phyloP scores from a whole-genome alignment of 92 coral and sea anemone genomes.

The Virgularia gustaviana region DNA sequence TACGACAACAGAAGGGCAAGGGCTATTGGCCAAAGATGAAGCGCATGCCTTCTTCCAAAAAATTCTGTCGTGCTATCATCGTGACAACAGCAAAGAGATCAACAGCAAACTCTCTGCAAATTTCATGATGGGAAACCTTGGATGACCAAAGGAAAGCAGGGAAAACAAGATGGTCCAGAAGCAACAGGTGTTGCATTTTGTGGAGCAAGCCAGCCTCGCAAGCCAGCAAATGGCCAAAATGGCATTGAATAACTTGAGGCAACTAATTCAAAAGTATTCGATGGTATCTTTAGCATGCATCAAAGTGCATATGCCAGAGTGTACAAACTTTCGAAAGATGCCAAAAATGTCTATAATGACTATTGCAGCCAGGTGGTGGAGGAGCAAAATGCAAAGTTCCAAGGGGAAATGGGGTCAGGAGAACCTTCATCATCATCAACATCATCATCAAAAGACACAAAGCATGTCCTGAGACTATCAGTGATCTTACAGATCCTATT shows the following conservation, averaged over 20 bases:
- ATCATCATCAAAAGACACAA: slow-evolving; percentile 7
- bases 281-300: slow-evolving; percentile 1
- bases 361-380: slow-evolving; percentile 6
- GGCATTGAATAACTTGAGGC: neutral
- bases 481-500: neutral
- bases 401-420: neutral
- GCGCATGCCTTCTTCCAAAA: neutral
- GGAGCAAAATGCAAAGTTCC: neutral
- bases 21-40: neutral
- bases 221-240: neutral
- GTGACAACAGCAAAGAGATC: slow-evolving; percentile 3
- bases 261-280: slow-evolving; percentile 3
- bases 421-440: neutral
- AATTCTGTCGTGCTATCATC: neutral
- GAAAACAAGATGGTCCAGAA: neutral
- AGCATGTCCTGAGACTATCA: neutral
- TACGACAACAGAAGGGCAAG: slow-evolving; percentile 26
- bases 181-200: slow-evolving; percentile 7
- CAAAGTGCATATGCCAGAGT: slow-evolving; percentile 11
- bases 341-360: neutral
- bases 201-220: slow-evolving; percentile 12
- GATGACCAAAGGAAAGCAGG: neutral
- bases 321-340: neutral
- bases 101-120: neutral
- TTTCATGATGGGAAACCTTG: neutral